Evolutionary conservation across 2,797 vertebrate genomes (phyloP), one percentile per base, ranked within the genome.

Genomic region (Fratercula arctica): DNA sequence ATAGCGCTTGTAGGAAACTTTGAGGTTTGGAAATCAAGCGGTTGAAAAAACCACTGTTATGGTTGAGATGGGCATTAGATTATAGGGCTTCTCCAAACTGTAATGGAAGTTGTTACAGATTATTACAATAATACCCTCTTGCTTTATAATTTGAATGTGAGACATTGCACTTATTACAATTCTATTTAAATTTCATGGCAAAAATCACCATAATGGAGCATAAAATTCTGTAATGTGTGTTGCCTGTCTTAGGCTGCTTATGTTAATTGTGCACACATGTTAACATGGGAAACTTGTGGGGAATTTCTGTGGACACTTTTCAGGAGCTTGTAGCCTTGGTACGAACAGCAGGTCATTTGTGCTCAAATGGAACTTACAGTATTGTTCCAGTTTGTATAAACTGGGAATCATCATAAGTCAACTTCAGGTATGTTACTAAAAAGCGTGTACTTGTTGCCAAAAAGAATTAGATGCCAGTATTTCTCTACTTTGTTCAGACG

Each of bases 241-340:
- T 93, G 15, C 45, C 26, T 61, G 0, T 85, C 23, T 24, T 37
- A 39, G 35, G 16, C 17, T 61, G 29, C 41, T 57, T 79, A 16
- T 1, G 3, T 24, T 76, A 43, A 16, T 54, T 39, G 15, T 20
- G 33, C 20, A 31, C 4, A 2, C 4, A 3, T 1, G 1, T 48
- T 45, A 33, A 37, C 84, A 80, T 13, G n/a, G 37, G 45, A 56
- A 53, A 53, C 45, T 10, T 21, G 25, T 9, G 8, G 3, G 4
- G 10, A n/a, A 3, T 68, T 81, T 23, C 13, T 11, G 8, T 63
- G 9, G 8, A 2, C 0, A 2, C 24, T 43, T 0, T 68, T 75
- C 23, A 41, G 37, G 23, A 77, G 17, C 46, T 75, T 63, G 31
- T 77, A 31, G 19, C 23, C 26, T 25, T 69, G 46, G 9, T 80